Evolutionary conservation across 2,113 vertebrate genomes (phyloP), one percentile per base, ranked within the genome.

Genomic region (Bujurquina vittata): DNA sequence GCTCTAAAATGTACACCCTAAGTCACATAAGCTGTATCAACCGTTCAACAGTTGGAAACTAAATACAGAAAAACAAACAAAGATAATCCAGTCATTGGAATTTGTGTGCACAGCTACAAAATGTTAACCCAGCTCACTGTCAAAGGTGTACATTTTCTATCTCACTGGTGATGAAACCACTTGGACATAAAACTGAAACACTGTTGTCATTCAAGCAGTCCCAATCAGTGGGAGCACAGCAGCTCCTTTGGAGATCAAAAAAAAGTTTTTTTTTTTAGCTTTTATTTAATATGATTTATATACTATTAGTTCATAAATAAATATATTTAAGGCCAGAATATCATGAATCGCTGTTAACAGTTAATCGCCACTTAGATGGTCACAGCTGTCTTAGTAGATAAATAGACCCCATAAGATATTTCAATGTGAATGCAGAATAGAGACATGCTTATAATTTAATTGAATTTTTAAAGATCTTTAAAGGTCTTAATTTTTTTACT

Each of bases 381-480:
- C 63, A 69, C 23, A 46, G 14, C 20, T 6, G 22, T 67, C 10
- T 26, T 33, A 33, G 6, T 33, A 33, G 23, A 46, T 26, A 26
- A 67, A 8, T 5, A 46, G 11, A 43, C 40, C 10, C 37, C 3
- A 10, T 10, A 10, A 40, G 2, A 10, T 46, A 46, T 46, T 67
- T 26, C 46, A 3, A 22, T 46, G 1, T 46, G 17, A 46, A 18
- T 67, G 26, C 22, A 46, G 40, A 69, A 29, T 69, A 69, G 40
- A 67, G 63, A 67, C 46, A 67, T 46, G 40, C 63, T 49, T 26
- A 23, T 14, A 1, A 26, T 10, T 46, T 67, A 18, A 49, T 29
- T 69, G 22, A 69, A 49, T 40, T 69, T 69, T 40, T 69, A 69
- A 69, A 69, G 22, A 35, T n/a, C n/a, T n/a, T n/a, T n/a, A n/a